These are phyloP conservation scores for Actinemys pallida DNA, from an alignment of 2,113 vertebrate species.

Conservation along the genomic window DNA sequence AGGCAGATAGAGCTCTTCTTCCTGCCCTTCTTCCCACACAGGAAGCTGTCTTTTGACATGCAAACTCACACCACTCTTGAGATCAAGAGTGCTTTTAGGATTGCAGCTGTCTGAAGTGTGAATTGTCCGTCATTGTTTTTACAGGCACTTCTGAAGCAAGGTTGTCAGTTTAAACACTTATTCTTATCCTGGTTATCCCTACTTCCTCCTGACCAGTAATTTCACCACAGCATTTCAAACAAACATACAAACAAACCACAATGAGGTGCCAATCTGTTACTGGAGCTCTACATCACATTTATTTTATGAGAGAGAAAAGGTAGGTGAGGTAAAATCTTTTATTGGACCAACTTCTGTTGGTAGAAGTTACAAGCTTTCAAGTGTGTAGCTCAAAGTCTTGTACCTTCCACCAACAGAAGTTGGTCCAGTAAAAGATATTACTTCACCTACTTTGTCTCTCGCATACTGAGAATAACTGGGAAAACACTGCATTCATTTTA, in stretches of 20 bases:
- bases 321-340: background rate
- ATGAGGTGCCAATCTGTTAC: background rate
- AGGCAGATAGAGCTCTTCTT: background rate
- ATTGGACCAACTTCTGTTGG: background rate
- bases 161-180: background rate
- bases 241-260: background rate
- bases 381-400: background rate
- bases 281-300: background rate
- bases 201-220: background rate
- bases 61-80: background rate
- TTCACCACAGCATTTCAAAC: background rate
- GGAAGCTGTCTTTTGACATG: background rate
- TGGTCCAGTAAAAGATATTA: background rate
- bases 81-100: background rate
- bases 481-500: background rate
- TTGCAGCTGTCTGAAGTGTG: background rate
- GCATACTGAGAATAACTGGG: background rate
- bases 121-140: background rate
- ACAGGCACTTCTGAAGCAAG: background rate
- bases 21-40: background rate
- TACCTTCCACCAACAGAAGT: background rate
- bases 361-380: background rate
- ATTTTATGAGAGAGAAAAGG: background rate
- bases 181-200: background rate
- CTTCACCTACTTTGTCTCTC: background rate